phyloP scores from a whole-genome alignment of 2,888 invertebrate species.

The Lasioglossum zephyrum region DNA sequence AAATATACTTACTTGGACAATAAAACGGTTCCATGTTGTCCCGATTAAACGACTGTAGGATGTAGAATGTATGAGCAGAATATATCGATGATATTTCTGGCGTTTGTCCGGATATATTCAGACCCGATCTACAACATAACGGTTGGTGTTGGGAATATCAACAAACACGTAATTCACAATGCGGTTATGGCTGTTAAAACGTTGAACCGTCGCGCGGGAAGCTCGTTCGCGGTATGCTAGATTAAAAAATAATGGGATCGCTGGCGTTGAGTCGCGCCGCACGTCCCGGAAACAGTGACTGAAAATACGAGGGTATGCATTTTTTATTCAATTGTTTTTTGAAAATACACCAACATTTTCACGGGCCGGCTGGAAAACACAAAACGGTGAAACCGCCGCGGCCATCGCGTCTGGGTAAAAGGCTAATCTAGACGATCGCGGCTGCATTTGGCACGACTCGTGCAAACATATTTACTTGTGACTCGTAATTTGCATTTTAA shows the following conservation, averaged over 20 bases:
- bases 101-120: not conserved
- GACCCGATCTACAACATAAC: not conserved
- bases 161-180: slow-evolving; percentile 1
- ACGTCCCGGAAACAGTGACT: not conserved
- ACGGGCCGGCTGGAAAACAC: slow-evolving; percentile 8
- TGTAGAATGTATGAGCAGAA: not conserved
- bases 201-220: not conserved
- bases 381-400: slow-evolving; percentile 32
- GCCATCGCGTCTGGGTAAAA: slow-evolving; percentile 63
- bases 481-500: slow-evolving; percentile 80
- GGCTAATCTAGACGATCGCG: slow-evolving; percentile 69
- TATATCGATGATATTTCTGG: not conserved
- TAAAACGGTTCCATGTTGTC: not conserved
- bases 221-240: not conserved
- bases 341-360: slow-evolving; percentile 10
- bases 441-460: slow-evolving; percentile 73
- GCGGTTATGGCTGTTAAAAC: slow-evolving; percentile 8
- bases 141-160: not conserved
- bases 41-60: not conserved
- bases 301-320: slow-evolving; percentile 16
- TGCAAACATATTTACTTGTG: slow-evolving; percentile 75
- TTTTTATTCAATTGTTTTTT: slow-evolving; percentile 35
- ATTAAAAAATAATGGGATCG: not conserved
- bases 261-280: not conserved
- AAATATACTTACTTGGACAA: not conserved